A percentile compares a stretch with the other conserved stretches of the same genome.
These are phyloP conservation scores for Nomada lathburiana DNA, from an alignment of 2,888 invertebrate species.

Conservation along the genomic window DNA sequence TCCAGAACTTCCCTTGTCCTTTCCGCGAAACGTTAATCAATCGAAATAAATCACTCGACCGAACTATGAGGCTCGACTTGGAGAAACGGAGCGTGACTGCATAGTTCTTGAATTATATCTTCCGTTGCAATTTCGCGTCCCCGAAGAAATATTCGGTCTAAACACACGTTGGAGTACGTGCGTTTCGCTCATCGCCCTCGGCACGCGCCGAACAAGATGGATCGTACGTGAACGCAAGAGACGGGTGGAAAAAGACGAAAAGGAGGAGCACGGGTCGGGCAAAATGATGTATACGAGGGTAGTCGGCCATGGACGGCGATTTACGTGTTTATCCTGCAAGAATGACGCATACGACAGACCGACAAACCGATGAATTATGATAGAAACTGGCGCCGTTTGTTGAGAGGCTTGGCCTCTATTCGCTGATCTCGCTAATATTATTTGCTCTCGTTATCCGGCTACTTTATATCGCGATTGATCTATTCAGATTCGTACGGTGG, in stretches of 20 bases:
- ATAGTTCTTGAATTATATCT: constrained; percentile 50
- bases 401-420: constrained; percentile 1
- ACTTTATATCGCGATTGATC: neutral
- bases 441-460: constrained; percentile 1
- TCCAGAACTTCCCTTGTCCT: neutral
- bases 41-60: constrained; percentile 9
- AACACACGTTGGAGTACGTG: constrained; percentile 54
- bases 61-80: neutral
- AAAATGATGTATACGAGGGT: constrained; percentile 55
- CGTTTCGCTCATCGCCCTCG: constrained; percentile 49
- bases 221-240: constrained; percentile 51
- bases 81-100: constrained; percentile 20
- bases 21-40: neutral
- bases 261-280: constrained; percentile 21
- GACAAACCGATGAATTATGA: constrained; percentile 55
- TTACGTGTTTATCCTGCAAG: constrained; percentile 58
- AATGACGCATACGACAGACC: constrained; percentile 51
- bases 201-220: constrained; percentile 64
- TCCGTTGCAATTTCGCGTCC: constrained; percentile 50
- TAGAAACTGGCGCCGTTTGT: constrained; percentile 35
- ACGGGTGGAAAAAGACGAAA: constrained; percentile 19
- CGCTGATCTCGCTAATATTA: constrained; percentile 21
- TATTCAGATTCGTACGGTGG: neutral
- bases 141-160: constrained; percentile 58
- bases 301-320: constrained; percentile 42